These are phyloP conservation scores for Phaedon cochleariae DNA, from an alignment of 2,888 invertebrate genomes.

Conservation along the genomic window DNA sequence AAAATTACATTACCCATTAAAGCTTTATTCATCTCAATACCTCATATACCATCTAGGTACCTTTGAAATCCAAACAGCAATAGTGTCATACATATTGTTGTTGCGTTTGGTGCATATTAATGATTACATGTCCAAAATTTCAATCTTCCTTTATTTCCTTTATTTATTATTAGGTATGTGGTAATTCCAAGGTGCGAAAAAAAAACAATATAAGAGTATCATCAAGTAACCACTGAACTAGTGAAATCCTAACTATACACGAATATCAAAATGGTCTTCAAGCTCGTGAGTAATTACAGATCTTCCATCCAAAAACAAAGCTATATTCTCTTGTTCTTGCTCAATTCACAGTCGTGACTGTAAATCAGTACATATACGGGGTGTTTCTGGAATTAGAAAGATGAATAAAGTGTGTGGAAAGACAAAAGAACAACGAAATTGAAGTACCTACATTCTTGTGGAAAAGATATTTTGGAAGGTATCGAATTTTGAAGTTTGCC, in stretches of 20 bases:
- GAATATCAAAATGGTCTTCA: background rate
- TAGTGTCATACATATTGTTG: background rate
- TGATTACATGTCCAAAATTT: background rate
- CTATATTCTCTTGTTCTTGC: too few relatives aligned
- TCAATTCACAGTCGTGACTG: too few relatives aligned
- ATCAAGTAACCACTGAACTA: background rate
- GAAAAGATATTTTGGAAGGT: too few relatives aligned
- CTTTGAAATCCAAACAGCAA: conserved; percentile 2
- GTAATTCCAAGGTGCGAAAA: background rate
- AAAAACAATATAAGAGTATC: background rate
- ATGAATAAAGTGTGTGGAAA: too few relatives aligned
- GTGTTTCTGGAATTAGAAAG: too few relatives aligned
- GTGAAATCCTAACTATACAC: background rate
- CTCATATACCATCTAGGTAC: too few relatives aligned
- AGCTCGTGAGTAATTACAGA: background rate
- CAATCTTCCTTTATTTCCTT: background rate
- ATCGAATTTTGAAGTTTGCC: too few relatives aligned
- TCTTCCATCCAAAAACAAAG: too few relatives aligned
- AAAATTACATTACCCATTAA: background rate
- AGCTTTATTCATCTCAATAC: conserved; percentile 1
- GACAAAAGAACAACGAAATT: too few relatives aligned
- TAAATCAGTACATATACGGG: too few relatives aligned
- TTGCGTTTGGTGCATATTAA: background rate
- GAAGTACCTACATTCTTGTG: too few relatives aligned
- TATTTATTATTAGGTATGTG: background rate